phyloP scores from a whole-genome alignment of 2,888 invertebrate species.

The Yponomeuta sedellus region DNA sequence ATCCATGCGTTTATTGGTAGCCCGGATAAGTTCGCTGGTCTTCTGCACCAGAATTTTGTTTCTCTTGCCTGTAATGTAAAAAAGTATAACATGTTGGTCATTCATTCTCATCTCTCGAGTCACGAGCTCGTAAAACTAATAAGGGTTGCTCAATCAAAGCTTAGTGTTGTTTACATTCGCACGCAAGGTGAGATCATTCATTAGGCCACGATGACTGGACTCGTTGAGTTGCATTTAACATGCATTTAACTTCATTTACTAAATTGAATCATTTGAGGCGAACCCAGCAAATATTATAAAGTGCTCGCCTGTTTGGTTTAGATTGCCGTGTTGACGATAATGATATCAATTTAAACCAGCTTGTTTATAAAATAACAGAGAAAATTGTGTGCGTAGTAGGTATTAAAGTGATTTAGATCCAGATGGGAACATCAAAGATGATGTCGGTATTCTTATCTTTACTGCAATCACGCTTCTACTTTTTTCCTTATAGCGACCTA shows the following conservation, averaged over 20 bases:
- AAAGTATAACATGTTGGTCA: conserved; percentile 8
- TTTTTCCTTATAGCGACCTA: not conserved
- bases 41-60: conserved; percentile 82
- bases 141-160: not conserved
- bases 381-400: not conserved
- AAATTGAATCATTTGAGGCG: not conserved
- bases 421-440: too few relatives aligned
- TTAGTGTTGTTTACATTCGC: not conserved
- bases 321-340: not conserved
- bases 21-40: conserved; percentile 73
- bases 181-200: conserved; percentile 1
- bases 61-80: conserved; percentile 72
- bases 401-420: too few relatives aligned
- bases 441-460: not conserved
- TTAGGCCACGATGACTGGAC: not conserved
- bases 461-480: not conserved
- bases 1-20: conserved; percentile 78
- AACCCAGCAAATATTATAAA: not conserved
- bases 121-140: not conserved
- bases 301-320: not conserved
- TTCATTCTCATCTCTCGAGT: not conserved
- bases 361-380: not conserved
- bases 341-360: not conserved
- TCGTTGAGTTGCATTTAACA: not conserved
- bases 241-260: conserved; percentile 1